These are phyloP conservation scores for Hylia prasina DNA, from an alignment of 2,113 vertebrate genomes.

Conservation along the genomic window DNA sequence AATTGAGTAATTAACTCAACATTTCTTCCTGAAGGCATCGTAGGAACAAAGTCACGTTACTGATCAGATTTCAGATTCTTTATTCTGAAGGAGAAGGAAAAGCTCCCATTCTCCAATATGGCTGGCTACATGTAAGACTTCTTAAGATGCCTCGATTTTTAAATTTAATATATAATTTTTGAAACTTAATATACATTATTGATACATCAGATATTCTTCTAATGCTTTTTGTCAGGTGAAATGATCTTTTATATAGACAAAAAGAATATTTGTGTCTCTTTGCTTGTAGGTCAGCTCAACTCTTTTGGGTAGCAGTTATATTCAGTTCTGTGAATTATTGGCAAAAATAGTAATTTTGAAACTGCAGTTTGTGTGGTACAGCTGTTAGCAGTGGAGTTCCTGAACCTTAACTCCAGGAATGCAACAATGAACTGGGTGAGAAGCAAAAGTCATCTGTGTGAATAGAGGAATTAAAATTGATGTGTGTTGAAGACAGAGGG, in stretches of 20 bases:
- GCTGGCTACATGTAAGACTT: background rate
- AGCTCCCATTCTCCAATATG: background rate
- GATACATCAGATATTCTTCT: background rate
- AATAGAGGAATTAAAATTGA: background rate
- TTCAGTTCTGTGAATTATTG: background rate
- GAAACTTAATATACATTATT: background rate
- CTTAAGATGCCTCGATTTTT: background rate
- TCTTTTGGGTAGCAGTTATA: background rate
- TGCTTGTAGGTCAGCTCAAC: background rate
- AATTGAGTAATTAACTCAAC: slow-evolving; percentile 65
- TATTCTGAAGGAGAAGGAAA: background rate
- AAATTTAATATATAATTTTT: background rate
- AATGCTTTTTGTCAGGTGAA: background rate
- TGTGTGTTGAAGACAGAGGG: background rate
- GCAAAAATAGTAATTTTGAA: background rate
- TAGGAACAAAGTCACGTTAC: slow-evolving; percentile 5
- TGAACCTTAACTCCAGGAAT: background rate
- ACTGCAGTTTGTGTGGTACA: background rate
- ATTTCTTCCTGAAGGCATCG: slow-evolving; percentile 57
- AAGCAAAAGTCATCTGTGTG: background rate
- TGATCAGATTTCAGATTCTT: slow-evolving; percentile 50
- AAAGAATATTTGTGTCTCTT: background rate
- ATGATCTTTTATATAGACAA: background rate
- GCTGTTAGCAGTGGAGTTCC: background rate
- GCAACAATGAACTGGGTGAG: background rate